Evolutionary conservation across 2,113 vertebrate species (phyloP), one percentile per base, ranked within the genome.

Genomic region (Sphaerodactylus townsendi): DNA sequence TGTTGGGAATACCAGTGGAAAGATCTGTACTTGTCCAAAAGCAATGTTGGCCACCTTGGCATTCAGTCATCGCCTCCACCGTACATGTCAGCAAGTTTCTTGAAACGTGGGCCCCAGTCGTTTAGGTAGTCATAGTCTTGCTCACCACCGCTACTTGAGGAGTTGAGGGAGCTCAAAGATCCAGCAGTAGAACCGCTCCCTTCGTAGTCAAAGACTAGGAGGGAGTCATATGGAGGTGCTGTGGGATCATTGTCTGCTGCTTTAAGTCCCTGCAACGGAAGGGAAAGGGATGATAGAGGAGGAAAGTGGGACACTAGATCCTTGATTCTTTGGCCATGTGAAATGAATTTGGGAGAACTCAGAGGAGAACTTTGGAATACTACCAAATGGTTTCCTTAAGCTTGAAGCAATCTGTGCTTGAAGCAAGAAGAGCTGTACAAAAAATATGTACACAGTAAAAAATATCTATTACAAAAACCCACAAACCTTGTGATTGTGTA

Each of bases 61-160:
- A 94, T 95, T 97, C 96, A 99, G 97, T 99, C 98, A 77, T 99
- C 98, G 41, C 97, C 97, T 85, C 98, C 98, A 3, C 98, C 99
- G 1, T 99, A 99, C 99, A 99, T 99, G 94, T 99, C 99, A 21
- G 99, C 99, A 68, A 99, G 97, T 95, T 99, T 99, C 96, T 98
- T 98, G 93, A 99, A 99, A 85, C 98, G 97, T 14, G 99, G 99
- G 71, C 99, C 99, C 99, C 99, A 99, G 95, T 99, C 98, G 91
- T 98, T 99, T 96, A 99, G 98, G 96, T 99, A 99, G 95, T 99
- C 98, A 96, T 99, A 99, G 97, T 99, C 98, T 96, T 99, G 98
- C 96, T 99, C 98, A 1, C 98, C 98, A 66, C 98, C 99, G 88
- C 98, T 99, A 97, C 98, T 99, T 79, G 98, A 99, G 70, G 98